Evolutionary conservation across 2,888 invertebrate genomes (phyloP), one percentile per base, ranked within the genome.

Genomic region (Drosophila suboccidentalis): DNA sequence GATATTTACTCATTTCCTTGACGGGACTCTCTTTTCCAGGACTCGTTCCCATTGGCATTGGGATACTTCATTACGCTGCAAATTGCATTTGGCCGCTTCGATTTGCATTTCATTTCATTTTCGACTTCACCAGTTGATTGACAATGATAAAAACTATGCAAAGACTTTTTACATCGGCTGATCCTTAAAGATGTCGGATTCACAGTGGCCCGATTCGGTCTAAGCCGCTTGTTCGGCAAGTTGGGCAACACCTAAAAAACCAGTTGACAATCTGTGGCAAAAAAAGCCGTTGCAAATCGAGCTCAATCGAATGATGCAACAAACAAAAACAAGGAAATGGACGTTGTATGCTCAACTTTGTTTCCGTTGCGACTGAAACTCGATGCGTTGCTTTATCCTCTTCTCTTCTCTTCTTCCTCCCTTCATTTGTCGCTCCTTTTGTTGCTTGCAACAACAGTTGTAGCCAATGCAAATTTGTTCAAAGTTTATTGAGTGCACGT

Each of bases 401-500:
- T n/a, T n/a, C n/a, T n/a, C n/a, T n/a, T n/a, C n/a, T n/a, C n/a
- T 29, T 1, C 26, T 26, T 26, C 29, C 38, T 6, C 19, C 50
- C 19, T 34, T 5, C n/a, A 4, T 17, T n/a, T 41, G 32, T 17
- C 11, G 36, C 26, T 17, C 9, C 57, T 69, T 62, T 64, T 71
- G 47, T 61, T 26, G 19, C 53, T 34, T 50, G 43, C 61, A 57
- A 51, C 51, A 41, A 9, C 36, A 57, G 66, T 68, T 73, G 62
- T 61, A 66, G 69, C 80, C 82, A 84, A 89, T 89, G 87, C 89
- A 89, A 89, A 89, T 89, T 89, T 85, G 89, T 85, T 89, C 78
- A 80, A 89, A 88, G 89, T 88, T 89, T 88, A 89, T 89, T 88
- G 89, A 85, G 87, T 83, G 89, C 87, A 89, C 89, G 88, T 88